Evolutionary conservation across 2,888 invertebrate genomes (phyloP), one percentile per base, ranked within the genome.

Genomic region (Drosophila sordidula): DNA sequence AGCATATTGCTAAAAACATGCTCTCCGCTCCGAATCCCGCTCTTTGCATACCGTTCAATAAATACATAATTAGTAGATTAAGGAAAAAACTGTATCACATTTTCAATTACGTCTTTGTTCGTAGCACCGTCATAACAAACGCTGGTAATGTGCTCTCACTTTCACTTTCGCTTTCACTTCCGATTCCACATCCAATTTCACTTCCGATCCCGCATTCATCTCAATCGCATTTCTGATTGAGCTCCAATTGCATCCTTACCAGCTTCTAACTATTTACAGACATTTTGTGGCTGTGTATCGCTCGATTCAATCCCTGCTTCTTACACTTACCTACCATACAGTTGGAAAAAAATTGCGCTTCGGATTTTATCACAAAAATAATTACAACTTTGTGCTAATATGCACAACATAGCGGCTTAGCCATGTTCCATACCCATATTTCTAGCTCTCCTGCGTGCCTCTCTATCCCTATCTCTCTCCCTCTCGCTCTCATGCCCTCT

Each of bases 101-200:
- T 91, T 91, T 92, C 85, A 87, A 85, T 90, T 92, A 90, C 92
- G 90, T 90, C 89, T 92, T 92, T 91, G 91, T 91, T 90, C 88
- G 89, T 92, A 92, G 92, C 92, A 92, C 92, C 92, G 90, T 83
- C 89, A 82, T 72, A 77, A 76, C 75, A 84, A 78, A 79, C 76
- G 64, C 82, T 66, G 69, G 76, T 69, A 73, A 73, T 59, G 63
- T 72, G 70, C 65, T 70, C 64, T 14, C 36, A 56, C 38, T 14
- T 34, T 11, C 42, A 41, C 16, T 38, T 41, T 34, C 42, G 9
- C 50, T 9, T 49, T 36, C 34, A 11, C 49, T 52, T 46, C 22
- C 59, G 41, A 18, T 41, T 9, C n/a, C 34, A 12, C 14, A 34
- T 42, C 22, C 45, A 55, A 22, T 22, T 42, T 39, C 32, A 6